Percentiles rank a stretch among this genome's conserved stretches.
These are phyloP conservation scores for Melolontha melolontha DNA, from an alignment of 2,888 invertebrate species.

Conservation along the genomic window DNA sequence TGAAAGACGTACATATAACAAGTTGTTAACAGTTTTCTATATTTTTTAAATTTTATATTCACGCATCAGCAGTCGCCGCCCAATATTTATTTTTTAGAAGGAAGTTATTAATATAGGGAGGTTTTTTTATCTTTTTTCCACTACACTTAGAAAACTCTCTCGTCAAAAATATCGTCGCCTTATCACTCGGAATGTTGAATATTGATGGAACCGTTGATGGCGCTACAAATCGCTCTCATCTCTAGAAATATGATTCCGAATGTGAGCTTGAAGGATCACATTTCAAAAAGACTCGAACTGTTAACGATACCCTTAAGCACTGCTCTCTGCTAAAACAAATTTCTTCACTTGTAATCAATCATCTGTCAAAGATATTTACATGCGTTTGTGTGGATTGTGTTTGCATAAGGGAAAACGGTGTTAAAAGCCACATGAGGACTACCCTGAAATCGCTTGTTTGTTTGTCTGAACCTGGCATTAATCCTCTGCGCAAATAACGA, in stretches of 20 bases:
- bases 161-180: constrained; percentile 13
- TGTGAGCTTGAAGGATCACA: constrained; percentile 23
- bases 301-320: constrained; percentile 18
- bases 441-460: constrained; percentile 18
- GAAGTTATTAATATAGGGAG: constrained; percentile 7
- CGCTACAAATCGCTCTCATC: constrained; percentile 18
- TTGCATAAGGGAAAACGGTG: constrained; percentile 29
- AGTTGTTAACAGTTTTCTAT: constrained; percentile 7
- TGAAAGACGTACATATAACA: not conserved
- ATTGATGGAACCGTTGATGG: constrained; percentile 27
- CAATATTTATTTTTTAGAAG: constrained; percentile 6
- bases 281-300: constrained; percentile 20
- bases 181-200: constrained; percentile 7
- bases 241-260: constrained; percentile 25
- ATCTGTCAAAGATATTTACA: constrained; percentile 33
- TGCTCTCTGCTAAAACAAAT: constrained; percentile 32
- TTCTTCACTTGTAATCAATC: constrained; percentile 37
- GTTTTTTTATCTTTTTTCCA: not conserved
- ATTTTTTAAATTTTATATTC: not conserved
- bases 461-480: constrained; percentile 18
- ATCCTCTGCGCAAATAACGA: constrained; percentile 14
- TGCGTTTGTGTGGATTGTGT: constrained; percentile 16
- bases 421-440: constrained; percentile 28
- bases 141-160: not conserved
- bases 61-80: not conserved